Base-by-base conservation (phyloP, 2,888 invertebrate species). In the Drosophila limbata region DNA sequence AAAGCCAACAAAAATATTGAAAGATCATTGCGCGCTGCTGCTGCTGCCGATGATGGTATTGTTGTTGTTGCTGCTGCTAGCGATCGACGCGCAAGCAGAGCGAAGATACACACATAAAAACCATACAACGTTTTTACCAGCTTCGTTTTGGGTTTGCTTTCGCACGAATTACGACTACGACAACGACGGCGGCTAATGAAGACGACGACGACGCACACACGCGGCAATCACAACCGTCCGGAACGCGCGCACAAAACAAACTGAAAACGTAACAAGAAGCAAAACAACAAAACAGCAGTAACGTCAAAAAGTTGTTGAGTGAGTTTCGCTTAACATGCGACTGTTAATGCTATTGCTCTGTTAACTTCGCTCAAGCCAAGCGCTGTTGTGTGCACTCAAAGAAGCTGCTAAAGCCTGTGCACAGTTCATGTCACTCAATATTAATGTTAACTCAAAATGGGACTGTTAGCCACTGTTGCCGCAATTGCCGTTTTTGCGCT, bases 201-300 rank as follows among this genome's bases (percentile, higher is more conserved):
- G 13, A 63, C 47, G 37, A 61, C 69, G 56, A 56, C 68, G 60
- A 45, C 11, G 40, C 48, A 59, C 69, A 47, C 70, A 69, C 52
- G 63, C 80, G 56, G 44, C 69, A 59, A 47, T 51, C 50, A 62
- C 52, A 17, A 84, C 84, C 81, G 70, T 78, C 51, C 67, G 44
- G 63, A 53, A 79, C 77, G 79, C 81, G 81, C 79, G 77, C 81
- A 70, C 66, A 84, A 81, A 78, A 81, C 80, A 80, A 81, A 82
- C 72, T 82, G 77, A 61, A 62, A 59, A 37, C 70, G 59, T 53
- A 62, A 40, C 45, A 45, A 55, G 68, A 52, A 66, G 42, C 70
- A 44, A 69, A 76, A 63, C 69, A 76, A 62, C 28, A 65, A 65
- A 60, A 21, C 52, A 25, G 44, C 52, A 25, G 44, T 65, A 73